Base-by-base conservation (phyloP, 2,888 invertebrate genomes). In the Melanchra persicariae region DNA sequence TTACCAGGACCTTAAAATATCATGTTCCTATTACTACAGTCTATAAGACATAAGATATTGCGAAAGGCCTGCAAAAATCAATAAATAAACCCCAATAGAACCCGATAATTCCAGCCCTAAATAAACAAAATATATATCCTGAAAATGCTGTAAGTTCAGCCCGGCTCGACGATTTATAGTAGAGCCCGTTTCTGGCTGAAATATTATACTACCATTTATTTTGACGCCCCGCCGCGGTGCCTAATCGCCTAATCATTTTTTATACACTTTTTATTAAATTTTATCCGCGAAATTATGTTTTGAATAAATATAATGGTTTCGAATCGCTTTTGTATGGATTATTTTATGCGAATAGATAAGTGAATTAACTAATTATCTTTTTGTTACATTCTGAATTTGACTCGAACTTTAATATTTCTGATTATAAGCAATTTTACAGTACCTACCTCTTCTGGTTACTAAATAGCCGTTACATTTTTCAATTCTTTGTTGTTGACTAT, bases 161-260 rank as follows among this genome's bases (percentile, higher is more conserved):
- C 22, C 34, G 12, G 6, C 19, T n/a, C 45, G 24, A 52, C 22
- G 58, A 69, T 75, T 71, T 71, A 83, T 83, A 40, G 57, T 57
- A 17, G 12, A 51, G 19, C 10, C 12, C 26, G 52, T 47, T 26
- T 34, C 55, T 19, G 68, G 54, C 22, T 79, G 75, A 83, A 71
- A 83, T 74, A 81, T 79, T 60, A 59, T 19, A n/a, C 52, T 10
- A 47, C 51, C 65, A 64, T 74, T 74, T 45, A 63, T 71, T 64
- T 47, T 59, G 59, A 68, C 64, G 68, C 52, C 52, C 60, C 55
- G 17, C 22, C 2, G 49, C 24, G 37, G 1, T 9, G 8, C 57
- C 59, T 66, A 17, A 52, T 51, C 17, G 8, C 57, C 59, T 66
- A 17, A 52, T 51, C 17, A 55, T 69, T 71, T 74, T 57, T 45